phyloP scores from a whole-genome alignment of 2,888 invertebrate genomes.

The Hipparchia sbordonii region DNA sequence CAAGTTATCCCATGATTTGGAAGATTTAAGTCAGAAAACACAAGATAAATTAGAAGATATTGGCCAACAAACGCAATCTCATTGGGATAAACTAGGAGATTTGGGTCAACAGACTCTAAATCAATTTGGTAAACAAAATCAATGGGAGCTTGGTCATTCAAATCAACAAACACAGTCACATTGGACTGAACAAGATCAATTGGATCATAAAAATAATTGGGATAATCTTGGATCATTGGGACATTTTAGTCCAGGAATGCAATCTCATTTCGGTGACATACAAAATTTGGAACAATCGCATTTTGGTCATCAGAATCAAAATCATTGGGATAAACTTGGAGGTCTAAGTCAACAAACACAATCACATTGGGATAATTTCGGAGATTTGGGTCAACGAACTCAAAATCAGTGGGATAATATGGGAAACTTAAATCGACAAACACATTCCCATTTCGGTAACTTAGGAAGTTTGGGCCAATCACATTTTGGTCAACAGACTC shows the following conservation, averaged over 20 bases:
- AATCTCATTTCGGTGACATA: not conserved
- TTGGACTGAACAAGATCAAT: slow-evolving; percentile 31
- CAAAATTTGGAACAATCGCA: slow-evolving; percentile 41
- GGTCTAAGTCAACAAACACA: slow-evolving; percentile 54
- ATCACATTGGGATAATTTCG: slow-evolving; percentile 39
- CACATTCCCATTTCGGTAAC: slow-evolving; percentile 45
- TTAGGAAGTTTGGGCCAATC: slow-evolving; percentile 45
- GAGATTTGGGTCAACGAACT: slow-evolving; percentile 48
- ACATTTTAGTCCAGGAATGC: slow-evolving; percentile 49
- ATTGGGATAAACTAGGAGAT: slow-evolving; percentile 24
- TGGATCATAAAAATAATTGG: slow-evolving; percentile 46
- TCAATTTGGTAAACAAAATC: slow-evolving; percentile 45
- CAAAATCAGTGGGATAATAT: slow-evolving; percentile 46
- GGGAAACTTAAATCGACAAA: slow-evolving; percentile 43
- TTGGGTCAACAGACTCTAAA: slow-evolving; percentile 46
- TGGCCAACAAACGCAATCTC: slow-evolving; percentile 46
- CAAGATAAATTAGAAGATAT: slow-evolving; percentile 40
- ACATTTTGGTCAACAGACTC: slow-evolving; percentile 45
- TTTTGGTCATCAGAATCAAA: slow-evolving; percentile 51
- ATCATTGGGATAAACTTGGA: slow-evolving; percentile 47
- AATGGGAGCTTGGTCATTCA: slow-evolving; percentile 42
- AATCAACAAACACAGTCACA: slow-evolving; percentile 45
- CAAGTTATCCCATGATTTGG: slow-evolving; percentile 5
- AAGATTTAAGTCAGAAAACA: slow-evolving; percentile 46
- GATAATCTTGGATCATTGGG: slow-evolving; percentile 45